A percentile compares a stretch with the other conserved stretches of the same genome.
Evolutionary conservation across 1,140 invertebrate genomes (phyloP).

Genomic region (Drosophila prosaltans): DNA sequence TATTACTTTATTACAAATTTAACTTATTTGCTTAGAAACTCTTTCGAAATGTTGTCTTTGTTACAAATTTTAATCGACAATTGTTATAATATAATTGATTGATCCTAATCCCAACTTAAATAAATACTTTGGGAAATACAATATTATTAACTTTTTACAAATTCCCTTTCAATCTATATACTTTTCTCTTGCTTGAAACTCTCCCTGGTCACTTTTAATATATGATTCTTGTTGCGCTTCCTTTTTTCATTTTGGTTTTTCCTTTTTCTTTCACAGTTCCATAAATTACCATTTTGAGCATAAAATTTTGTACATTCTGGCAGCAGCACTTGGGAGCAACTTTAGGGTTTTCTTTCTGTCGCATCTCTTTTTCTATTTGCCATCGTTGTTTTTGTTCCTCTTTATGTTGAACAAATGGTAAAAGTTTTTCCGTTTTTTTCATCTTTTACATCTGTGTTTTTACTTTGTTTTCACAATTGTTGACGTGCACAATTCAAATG

Average conservation of each 20-base stretch:
- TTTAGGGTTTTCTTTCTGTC: not conserved
- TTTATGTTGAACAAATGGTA: slow-evolving; percentile 68
- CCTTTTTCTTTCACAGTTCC: not conserved
- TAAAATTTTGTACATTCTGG: not conserved
- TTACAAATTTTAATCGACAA: too few relatives aligned
- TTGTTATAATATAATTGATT: too few relatives aligned
- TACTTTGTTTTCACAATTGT: slow-evolving; percentile 75
- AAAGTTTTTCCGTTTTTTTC: slow-evolving; percentile 50
- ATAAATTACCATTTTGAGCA: slow-evolving; percentile 9
- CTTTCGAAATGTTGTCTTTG: too few relatives aligned
- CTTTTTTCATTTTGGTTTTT: not conserved
- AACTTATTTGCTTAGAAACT: too few relatives aligned
- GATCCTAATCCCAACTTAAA: not conserved
- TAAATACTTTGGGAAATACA: too few relatives aligned
- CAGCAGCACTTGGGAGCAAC: slow-evolving; percentile 3
- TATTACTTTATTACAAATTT: too few relatives aligned
- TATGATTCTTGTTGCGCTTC: slow-evolving; percentile 1
- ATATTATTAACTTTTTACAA: not conserved
- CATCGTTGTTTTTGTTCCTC: slow-evolving; percentile 31
- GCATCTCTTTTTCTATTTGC: slow-evolving; percentile 19
- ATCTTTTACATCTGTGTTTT: slow-evolving; percentile 11
- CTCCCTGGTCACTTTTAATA: not conserved
- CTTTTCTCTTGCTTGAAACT: not conserved
- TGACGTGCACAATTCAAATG: slow-evolving; percentile 77
- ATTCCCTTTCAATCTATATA: not conserved